Conservation (phyloP, 1,140 invertebrate species). For the Nephila pilipes region DNA sequence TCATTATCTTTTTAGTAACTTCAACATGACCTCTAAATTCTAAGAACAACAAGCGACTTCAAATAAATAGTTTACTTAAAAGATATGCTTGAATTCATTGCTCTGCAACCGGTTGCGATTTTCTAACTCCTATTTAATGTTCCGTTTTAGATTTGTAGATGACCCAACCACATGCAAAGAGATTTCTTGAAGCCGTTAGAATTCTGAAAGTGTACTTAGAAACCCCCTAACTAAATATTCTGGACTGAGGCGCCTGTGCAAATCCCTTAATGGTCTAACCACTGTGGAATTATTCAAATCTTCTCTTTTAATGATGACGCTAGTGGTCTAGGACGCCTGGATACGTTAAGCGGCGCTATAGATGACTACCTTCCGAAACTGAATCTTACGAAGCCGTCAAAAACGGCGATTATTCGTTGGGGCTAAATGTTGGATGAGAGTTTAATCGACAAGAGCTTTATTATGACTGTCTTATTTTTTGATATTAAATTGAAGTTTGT, state of each 20-base stretch:
- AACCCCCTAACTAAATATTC: slow-evolving; percentile 75
- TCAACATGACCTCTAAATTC: too few relatives aligned
- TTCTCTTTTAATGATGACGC: slow-evolving; percentile 66
- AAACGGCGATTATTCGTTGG: not conserved
- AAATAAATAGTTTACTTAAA: too few relatives aligned
- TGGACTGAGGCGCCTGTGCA: slow-evolving; percentile 52
- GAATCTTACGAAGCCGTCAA: not conserved
- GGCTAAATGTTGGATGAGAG: not conserved
- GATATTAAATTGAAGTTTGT: too few relatives aligned
- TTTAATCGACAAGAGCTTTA: not conserved
- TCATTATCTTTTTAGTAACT: too few relatives aligned
- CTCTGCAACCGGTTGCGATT: not conserved
- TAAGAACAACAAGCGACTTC: too few relatives aligned
- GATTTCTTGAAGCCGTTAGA: slow-evolving; percentile 63
- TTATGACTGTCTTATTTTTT: not conserved
- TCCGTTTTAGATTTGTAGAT: slow-evolving; percentile 43
- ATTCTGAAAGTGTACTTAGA: slow-evolving; percentile 63
- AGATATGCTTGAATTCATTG: not conserved
- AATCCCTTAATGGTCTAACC: slow-evolving; percentile 74
- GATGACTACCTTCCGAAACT: not conserved
- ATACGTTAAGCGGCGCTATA: not conserved
- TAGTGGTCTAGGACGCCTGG: not conserved
- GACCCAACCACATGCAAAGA: slow-evolving; percentile 42
- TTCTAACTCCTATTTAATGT: not conserved
- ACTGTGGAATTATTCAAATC: slow-evolving; percentile 71